phyloP scores from a whole-genome alignment of 1,140 invertebrate species.

The Hetaerina americana region DNA sequence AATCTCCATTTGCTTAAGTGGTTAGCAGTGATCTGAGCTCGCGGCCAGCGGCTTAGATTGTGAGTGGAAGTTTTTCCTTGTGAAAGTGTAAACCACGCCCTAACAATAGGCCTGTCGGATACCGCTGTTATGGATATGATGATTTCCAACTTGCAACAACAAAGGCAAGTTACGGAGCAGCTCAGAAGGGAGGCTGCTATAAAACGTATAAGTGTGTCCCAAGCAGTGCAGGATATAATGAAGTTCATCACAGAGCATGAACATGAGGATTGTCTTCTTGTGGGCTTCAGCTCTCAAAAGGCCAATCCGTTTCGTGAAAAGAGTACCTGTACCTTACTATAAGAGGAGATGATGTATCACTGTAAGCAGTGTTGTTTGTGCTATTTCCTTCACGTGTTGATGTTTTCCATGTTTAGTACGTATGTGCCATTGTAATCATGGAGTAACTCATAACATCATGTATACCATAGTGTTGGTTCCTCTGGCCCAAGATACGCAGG shows the following conservation, averaged over 20 bases:
- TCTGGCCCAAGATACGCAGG: too few species aligned
- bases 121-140: constrained; percentile 80
- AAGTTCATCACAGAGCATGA: constrained; percentile 86
- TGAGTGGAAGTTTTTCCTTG: neutral
- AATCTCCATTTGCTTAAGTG: too few species aligned
- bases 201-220: constrained; percentile 72
- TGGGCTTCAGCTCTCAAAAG: constrained; percentile 90
- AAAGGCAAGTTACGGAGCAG: constrained; percentile 85
- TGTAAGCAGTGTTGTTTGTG: neutral
- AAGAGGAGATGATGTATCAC: constrained; percentile 25
- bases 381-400: too few species aligned
- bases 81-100: constrained; percentile 11
- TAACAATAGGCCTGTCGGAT: constrained; percentile 64
- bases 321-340: constrained; percentile 77
- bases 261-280: constrained; percentile 87
- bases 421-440: too few species aligned
- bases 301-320: constrained; percentile 97
- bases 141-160: constrained; percentile 80
- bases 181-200: constrained; percentile 81
- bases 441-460: too few species aligned
- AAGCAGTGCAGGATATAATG: constrained; percentile 85
- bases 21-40: too few species aligned
- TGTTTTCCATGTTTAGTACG: too few species aligned
- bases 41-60: too few species aligned
- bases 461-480: too few species aligned